Evolutionary conservation across 2,888 invertebrate genomes (phyloP).

Genomic region (Furcula furcula): DNA sequence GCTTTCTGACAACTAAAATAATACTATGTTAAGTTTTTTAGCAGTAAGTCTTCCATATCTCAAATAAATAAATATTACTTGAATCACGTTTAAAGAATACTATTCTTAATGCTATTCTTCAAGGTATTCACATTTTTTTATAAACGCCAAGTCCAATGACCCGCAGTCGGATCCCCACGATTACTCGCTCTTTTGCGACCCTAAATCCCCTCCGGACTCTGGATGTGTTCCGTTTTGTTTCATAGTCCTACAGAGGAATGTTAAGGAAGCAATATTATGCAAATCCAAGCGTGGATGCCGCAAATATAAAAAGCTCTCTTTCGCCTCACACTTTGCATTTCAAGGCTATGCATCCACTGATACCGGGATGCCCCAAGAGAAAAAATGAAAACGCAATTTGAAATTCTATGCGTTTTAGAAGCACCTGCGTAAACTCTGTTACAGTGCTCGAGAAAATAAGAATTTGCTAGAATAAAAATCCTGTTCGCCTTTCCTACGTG

Average conservation of each 20-base stretch:
- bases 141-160: conserved; percentile 13
- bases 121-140: not conserved
- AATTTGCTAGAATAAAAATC: conserved; percentile 26
- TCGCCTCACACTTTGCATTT: conserved; percentile 76
- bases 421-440: conserved; percentile 56
- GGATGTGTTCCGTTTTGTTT: conserved; percentile 54
- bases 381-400: conserved; percentile 77
- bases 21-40: too few species aligned
- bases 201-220: conserved; percentile 29
- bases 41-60: too few species aligned
- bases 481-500: conserved; percentile 11
- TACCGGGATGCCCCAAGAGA: conserved; percentile 72
- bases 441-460: conserved; percentile 27
- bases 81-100: too few species aligned
- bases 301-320: conserved; percentile 78
- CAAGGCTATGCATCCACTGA: conserved; percentile 78
- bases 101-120: too few species aligned
- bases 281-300: conserved; percentile 74
- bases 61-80: too few species aligned
- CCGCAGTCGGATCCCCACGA: conserved; percentile 10
- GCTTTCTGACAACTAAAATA: too few species aligned
- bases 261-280: conserved; percentile 82
- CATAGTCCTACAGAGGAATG: conserved; percentile 64
- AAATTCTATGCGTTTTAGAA: conserved; percentile 74
- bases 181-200: conserved; percentile 16